These are phyloP conservation scores for Drosophila rhopaloa DNA, from an alignment of 1,140 invertebrate species.

Conservation along the genomic window DNA sequence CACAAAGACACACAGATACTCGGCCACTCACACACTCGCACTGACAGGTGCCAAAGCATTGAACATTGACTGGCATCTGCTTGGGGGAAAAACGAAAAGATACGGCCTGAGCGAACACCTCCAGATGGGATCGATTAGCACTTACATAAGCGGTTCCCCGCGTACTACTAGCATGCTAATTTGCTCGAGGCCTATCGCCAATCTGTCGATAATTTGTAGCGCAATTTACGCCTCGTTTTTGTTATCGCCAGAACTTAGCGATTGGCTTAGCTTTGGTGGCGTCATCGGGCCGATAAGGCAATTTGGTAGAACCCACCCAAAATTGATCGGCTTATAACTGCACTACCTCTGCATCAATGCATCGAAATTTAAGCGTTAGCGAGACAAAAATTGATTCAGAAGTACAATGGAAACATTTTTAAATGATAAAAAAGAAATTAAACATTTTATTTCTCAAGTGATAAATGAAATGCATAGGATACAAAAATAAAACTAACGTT, in stretches of 20 bases:
- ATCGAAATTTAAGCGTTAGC: neutral
- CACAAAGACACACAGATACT: slow-evolving; percentile 19
- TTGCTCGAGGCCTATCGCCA: slow-evolving; percentile 50
- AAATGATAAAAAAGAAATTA: too few relatives aligned
- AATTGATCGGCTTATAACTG: slow-evolving; percentile 28
- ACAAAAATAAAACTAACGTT: too few relatives aligned
- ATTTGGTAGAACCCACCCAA: slow-evolving; percentile 50
- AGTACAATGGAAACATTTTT: neutral
- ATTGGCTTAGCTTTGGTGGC: slow-evolving; percentile 17
- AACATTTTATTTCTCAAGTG: too few relatives aligned
- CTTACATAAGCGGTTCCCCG: slow-evolving; percentile 30
- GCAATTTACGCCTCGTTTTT: slow-evolving; percentile 51
- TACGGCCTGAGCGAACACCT: slow-evolving; percentile 23
- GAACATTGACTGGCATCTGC: slow-evolving; percentile 72
- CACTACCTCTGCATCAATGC: neutral
- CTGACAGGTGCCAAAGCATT: slow-evolving; percentile 76
- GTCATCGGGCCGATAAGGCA: slow-evolving; percentile 61
- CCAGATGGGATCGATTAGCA: slow-evolving; percentile 61
- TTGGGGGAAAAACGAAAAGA: slow-evolving; percentile 16
- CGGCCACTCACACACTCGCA: slow-evolving; percentile 21
- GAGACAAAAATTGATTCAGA: neutral
- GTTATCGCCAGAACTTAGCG: slow-evolving; percentile 14
- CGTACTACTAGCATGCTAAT: slow-evolving; percentile 12
- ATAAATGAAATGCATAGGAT: too few relatives aligned
- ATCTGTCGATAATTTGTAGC: slow-evolving; percentile 73